A percentile compares a stretch with the other conserved stretches of the same genome.
phyloP scores from a whole-genome alignment of 1,140 invertebrate species.

The Sarcophaga bullata region DNA sequence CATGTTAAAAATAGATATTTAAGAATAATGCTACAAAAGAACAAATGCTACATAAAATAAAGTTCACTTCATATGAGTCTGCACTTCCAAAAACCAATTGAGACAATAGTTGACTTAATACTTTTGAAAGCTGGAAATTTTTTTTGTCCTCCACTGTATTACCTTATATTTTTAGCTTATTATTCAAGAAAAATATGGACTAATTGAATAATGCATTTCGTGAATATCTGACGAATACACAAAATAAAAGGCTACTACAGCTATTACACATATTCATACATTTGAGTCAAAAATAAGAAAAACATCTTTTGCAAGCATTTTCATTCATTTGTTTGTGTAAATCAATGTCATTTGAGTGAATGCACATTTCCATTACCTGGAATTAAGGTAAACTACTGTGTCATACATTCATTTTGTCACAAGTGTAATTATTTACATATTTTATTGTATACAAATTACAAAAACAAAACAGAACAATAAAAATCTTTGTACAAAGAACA shows the following conservation, averaged over 20 bases:
- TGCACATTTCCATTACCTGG: neutral
- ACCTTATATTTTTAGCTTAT: neutral
- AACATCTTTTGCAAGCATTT: neutral
- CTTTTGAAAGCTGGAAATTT: too few relatives aligned
- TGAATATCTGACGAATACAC: neutral
- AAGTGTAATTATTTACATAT: constrained; percentile 5
- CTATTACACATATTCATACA: too few relatives aligned
- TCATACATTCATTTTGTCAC: neutral
- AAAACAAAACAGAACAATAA: neutral
- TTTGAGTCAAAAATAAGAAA: too few relatives aligned
- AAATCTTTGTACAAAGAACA: neutral
- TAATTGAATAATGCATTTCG: constrained; percentile 3
- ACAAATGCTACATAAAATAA: too few relatives aligned
- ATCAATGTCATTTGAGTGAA: constrained; percentile 2
- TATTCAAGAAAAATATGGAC: neutral
- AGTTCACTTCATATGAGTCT: too few relatives aligned
- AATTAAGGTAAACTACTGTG: neutral
- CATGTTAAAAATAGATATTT: too few relatives aligned
- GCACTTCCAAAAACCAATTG: too few relatives aligned
- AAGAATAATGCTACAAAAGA: too few relatives aligned
- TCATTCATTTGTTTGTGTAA: neutral
- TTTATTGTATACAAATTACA: neutral
- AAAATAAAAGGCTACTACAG: too few relatives aligned
- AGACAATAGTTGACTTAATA: too few relatives aligned
- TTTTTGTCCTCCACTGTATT: neutral